phyloP scores from a whole-genome alignment of 1,140 invertebrate species.

The Aphelenchoides besseyi region DNA sequence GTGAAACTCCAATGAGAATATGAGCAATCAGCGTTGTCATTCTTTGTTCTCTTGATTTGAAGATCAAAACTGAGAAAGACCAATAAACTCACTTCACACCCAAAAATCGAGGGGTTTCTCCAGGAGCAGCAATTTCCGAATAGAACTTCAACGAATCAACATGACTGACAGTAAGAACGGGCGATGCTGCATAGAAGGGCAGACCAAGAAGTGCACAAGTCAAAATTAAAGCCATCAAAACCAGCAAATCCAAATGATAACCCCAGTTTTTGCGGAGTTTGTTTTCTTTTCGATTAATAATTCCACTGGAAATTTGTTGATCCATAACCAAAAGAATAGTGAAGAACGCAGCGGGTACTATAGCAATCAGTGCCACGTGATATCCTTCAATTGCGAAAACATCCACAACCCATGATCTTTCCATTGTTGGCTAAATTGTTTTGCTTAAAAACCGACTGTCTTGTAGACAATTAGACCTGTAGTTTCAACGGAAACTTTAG shows the following conservation, averaged over 20 bases:
- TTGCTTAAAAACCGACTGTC: not conserved
- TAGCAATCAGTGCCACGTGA: conserved; percentile 75
- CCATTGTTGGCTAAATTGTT: conserved; percentile 71
- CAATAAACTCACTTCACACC: conserved; percentile 51
- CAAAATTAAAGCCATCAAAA: conserved; percentile 63
- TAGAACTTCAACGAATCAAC: conserved; percentile 51
- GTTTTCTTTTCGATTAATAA: conserved; percentile 66
- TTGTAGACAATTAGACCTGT: conserved; percentile 67
- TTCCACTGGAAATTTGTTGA: conserved; percentile 90
- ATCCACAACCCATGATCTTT: conserved; percentile 79
- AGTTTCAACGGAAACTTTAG: conserved; percentile 63
- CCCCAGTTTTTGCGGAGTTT: conserved; percentile 65
- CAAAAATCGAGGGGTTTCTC: conserved; percentile 34
- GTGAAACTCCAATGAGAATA: conserved; percentile 55
- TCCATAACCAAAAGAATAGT: conserved; percentile 99
- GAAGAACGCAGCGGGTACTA: conserved; percentile 83
- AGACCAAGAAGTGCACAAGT: conserved; percentile 64
- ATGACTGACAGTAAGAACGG: conserved; percentile 63
- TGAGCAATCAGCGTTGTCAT: conserved; percentile 64
- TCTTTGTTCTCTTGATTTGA: conserved; percentile 64
- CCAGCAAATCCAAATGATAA: conserved; percentile 65
- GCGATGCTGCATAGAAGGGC: conserved; percentile 66
- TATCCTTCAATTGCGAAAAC: conserved; percentile 75
- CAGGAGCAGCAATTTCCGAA: conserved; percentile 24
- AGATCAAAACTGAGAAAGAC: not conserved